Percentiles rank a stretch among this genome's conserved stretches.
Evolutionary conservation across 2,888 invertebrate species (phyloP).

Genomic region (Idaea biselata): DNA sequence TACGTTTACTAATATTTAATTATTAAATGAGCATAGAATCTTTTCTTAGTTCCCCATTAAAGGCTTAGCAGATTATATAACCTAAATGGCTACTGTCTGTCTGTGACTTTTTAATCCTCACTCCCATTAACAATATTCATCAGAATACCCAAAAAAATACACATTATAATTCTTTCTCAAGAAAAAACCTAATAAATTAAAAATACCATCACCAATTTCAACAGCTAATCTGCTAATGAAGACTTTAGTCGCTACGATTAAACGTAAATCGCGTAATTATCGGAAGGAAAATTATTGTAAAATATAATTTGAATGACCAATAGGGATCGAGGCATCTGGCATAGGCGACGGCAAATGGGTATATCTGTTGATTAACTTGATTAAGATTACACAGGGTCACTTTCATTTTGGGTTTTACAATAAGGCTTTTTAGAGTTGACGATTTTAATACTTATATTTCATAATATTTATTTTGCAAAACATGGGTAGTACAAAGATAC

Average conservation of each 20-base stretch:
- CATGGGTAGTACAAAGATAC: too few species aligned
- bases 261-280: slow-evolving; percentile 53
- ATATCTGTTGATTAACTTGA: slow-evolving; percentile 57
- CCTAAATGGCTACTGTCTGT: too few species aligned
- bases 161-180: neutral
- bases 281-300: slow-evolving; percentile 69
- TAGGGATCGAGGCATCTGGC: slow-evolving; percentile 38
- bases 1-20: too few species aligned
- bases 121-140: too few species aligned
- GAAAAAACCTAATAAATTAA: neutral
- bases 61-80: too few species aligned
- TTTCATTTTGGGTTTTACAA: slow-evolving; percentile 30
- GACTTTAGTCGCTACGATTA: slow-evolving; percentile 28
- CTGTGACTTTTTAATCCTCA: too few species aligned
- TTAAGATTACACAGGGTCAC: slow-evolving; percentile 34
- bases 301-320: slow-evolving; percentile 53
- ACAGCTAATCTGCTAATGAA: slow-evolving; percentile 70
- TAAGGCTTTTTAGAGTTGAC: slow-evolving; percentile 24
- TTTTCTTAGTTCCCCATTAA: too few species aligned
- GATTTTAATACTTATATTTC: too few species aligned
- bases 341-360: slow-evolving; percentile 67
- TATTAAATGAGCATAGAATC: too few species aligned
- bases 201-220: slow-evolving; percentile 40
- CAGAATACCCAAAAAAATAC: too few species aligned
- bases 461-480: too few species aligned